Base-by-base conservation (phyloP, 1,140 invertebrate species). In the Neodiprion lecontei region DNA sequence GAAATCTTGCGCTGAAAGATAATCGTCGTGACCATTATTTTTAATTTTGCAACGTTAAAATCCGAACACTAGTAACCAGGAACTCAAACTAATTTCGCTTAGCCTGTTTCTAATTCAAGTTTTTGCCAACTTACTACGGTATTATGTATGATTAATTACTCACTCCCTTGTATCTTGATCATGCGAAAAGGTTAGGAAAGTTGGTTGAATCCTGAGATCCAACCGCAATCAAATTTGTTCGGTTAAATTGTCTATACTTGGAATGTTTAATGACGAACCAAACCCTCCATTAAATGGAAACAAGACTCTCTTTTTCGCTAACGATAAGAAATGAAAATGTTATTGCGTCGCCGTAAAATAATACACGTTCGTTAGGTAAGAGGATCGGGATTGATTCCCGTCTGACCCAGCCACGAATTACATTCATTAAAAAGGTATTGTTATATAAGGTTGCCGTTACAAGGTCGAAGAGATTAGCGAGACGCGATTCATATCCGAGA, bases 311-410 rank as follows among this genome's bases (percentile, higher is more conserved):
- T 40, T 40, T 40, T 40, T 40, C 28, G 2, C 28, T 17, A 9
- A 61, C n/a, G 53, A 61, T 61, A 61, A 61, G 53, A 61, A 61
- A 61, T 61, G 53, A 61, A 61, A 61, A 61, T 12, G 53, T 61
- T 61, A 17, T 61, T 61, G 53, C 53, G 53, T 61, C 8, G n/a
- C 53, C n/a, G 53, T 61, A 17, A 17, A 61, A 61, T 61, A 61
- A 61, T 61, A 11, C 53, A 61, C n/a, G 53, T 61, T 14, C 11
- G 53, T 61, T 61, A 61, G 11, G n/a, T 61, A 61, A 61, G 53
- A 61, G 53, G 11, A 61, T 61, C 53, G 53, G 11, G 5, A 7
- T 7, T 61, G 53, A 17, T 61, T 61, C n/a, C 11, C n/a, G 53
- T 61, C 53, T 61, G 53, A 61, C 53, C 53, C n/a, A 9, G 53